Evolutionary conservation across 2,113 vertebrate genomes (phyloP).

Genomic region (Pogonocichla stellata): DNA sequence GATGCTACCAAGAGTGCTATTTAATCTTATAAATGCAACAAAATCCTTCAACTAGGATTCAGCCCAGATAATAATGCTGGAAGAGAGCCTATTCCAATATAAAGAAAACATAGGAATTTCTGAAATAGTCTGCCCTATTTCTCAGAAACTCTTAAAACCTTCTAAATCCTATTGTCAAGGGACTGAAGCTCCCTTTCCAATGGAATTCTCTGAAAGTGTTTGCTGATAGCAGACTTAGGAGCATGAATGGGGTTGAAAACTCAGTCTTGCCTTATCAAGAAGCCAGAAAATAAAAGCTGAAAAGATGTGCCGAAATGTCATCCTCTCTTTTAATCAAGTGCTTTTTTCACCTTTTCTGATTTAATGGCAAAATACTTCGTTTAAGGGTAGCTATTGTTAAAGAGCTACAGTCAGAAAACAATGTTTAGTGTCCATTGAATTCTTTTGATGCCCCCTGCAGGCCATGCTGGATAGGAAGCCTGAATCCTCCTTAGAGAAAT

Average conservation of each 20-base stretch:
- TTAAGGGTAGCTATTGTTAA: background rate
- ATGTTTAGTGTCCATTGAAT: background rate
- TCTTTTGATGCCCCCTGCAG: constrained; percentile 73
- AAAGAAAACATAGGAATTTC: background rate
- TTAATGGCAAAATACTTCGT: background rate
- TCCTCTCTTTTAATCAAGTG: background rate
- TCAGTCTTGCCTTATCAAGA: background rate
- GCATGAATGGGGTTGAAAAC: background rate
- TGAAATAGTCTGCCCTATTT: background rate
- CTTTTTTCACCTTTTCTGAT: background rate
- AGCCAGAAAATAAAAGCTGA: background rate
- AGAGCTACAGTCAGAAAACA: background rate
- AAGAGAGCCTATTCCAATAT: background rate
- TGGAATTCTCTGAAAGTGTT: background rate
- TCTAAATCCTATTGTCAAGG: background rate
- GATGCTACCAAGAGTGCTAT: background rate
- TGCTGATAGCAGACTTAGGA: background rate
- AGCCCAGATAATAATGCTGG: background rate
- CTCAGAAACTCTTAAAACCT: background rate
- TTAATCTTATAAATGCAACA: background rate
- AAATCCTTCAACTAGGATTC: background rate
- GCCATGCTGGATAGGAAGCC: background rate
- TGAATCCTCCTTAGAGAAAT: background rate
- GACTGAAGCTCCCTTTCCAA: background rate
- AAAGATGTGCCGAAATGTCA: background rate